These are phyloP conservation scores for Micoletzkya japonica DNA, from an alignment of 2,888 invertebrate species.

Conservation along the genomic window DNA sequence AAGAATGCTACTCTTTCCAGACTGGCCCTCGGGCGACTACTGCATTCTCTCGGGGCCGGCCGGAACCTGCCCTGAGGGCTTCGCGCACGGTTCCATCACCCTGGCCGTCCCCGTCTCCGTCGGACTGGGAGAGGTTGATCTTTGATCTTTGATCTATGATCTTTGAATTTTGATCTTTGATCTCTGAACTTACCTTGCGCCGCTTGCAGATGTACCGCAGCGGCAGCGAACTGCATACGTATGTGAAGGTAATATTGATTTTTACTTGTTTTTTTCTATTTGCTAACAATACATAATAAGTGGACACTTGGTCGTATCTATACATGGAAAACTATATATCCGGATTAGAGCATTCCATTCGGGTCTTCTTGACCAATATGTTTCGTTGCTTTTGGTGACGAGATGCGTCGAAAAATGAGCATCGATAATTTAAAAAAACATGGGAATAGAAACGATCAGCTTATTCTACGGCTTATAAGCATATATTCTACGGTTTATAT, in stretches of 20 bases:
- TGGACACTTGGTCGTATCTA: too few relatives aligned
- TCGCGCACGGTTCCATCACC: conserved; percentile 22
- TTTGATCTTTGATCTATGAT: too few relatives aligned
- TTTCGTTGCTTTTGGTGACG: too few relatives aligned
- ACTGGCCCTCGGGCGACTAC: conserved; percentile 23
- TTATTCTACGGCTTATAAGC: background rate
- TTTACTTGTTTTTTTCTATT: too few relatives aligned
- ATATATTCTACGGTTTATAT: background rate
- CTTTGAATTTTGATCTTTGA: too few relatives aligned
- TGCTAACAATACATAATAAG: too few relatives aligned
- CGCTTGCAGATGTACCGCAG: conserved; percentile 27
- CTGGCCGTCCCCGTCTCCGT: conserved; percentile 21
- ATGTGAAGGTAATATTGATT: conserved; percentile 19
- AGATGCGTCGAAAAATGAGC: too few relatives aligned
- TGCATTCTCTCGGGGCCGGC: conserved; percentile 21
- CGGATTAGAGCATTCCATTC: too few relatives aligned
- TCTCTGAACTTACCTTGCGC: too few relatives aligned
- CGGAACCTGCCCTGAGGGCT: conserved; percentile 14
- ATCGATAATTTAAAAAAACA: background rate
- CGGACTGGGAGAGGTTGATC: conserved; percentile 22
- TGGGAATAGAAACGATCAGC: background rate
- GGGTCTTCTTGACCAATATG: too few relatives aligned
- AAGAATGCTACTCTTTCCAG: conserved; percentile 11
- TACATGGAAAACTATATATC: too few relatives aligned
- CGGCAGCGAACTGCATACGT: conserved; percentile 23